Base-by-base conservation (phyloP, 1,140 invertebrate genomes). In the Dendrolimus kikuchii region DNA sequence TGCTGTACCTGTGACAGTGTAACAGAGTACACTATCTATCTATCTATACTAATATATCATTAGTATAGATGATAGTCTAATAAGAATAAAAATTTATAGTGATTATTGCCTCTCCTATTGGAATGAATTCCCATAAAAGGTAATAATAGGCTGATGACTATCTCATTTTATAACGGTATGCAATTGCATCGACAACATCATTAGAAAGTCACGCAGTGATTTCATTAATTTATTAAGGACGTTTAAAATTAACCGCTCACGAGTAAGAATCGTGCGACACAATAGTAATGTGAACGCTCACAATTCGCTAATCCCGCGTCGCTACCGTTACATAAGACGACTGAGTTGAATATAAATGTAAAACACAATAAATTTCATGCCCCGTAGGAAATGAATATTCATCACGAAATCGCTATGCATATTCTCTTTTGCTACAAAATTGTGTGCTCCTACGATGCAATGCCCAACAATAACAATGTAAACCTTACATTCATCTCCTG, bases 331-430 rank as follows among this genome's bases (percentile, higher is more conserved):
- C 80, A 81, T 84, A 86, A 86, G 83, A 82, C 82, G 72, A 73
- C 83, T 74, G 81, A 86, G 71, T 82, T 80, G 81, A 86, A 84
- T 86, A 83, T 84, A 86, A 86, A 86, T 86, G 81, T 86, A 86
- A 85, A 86, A 86, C 81, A 86, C 83, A 85, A 86, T 86, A 86
- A 86, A 86, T 86, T 86, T 86, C 83, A 86, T 86, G 81, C 80
- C 80, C 81, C 81, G 83, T 86, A 86, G 83, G 81, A 86, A 86
- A 86, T 86, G 83, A 86, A 86, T 86, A 86, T 86, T 86, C 83
- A 86, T 86, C 83, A 86, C 81, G 81, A 83, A 82, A 86, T 86
- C 78, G 81, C 83, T 78, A 85, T 85, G 81, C 83, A 86, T 86
- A 82, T 85, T 86, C 83, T 83, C 81, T 74, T 83, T 82, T 73